These are phyloP conservation scores for Saxidomus purpurata DNA, from an alignment of 1,140 invertebrate genomes.

Conservation along the genomic window DNA sequence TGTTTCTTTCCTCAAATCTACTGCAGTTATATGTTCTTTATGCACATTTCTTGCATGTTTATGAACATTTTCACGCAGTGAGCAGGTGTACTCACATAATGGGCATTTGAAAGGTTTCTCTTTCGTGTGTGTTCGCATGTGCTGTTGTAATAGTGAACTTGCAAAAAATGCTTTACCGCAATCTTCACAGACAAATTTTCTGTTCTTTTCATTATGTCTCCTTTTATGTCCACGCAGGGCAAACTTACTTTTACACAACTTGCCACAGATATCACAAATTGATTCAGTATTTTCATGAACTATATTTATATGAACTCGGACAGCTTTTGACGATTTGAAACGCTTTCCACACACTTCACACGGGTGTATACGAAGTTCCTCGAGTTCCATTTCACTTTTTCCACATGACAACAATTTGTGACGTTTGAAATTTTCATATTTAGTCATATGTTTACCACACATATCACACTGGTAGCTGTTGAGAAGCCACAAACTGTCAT, in stretches of 20 bases:
- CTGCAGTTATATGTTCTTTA: not conserved
- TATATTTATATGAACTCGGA: not conserved
- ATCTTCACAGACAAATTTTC: conserved; percentile 21
- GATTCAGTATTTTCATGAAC: not conserved
- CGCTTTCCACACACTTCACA: conserved; percentile 22
- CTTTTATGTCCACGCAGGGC: not conserved
- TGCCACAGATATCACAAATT: conserved; percentile 15
- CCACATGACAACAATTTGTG: not conserved
- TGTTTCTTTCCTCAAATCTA: conserved; percentile 4
- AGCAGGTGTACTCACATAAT: not conserved
- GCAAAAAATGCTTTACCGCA: conserved; percentile 31
- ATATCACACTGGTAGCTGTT: conserved; percentile 21
- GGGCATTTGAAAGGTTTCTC: conserved; percentile 37
- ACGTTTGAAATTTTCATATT: not conserved
- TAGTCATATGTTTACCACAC: not conserved
- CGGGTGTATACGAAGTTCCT: not conserved
- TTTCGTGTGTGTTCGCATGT: conserved; percentile 2
- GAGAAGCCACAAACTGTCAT: not conserved
- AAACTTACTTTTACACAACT: not conserved
- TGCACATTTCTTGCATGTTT: conserved; percentile 25
- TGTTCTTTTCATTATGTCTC: conserved; percentile 20
- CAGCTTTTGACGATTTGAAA: not conserved
- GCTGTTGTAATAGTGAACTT: not conserved
- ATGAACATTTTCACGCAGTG: not conserved
- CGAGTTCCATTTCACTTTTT: not conserved